Evolutionary conservation across 2,113 vertebrate genomes (phyloP).

Genomic region (Smithornis capensis): DNA sequence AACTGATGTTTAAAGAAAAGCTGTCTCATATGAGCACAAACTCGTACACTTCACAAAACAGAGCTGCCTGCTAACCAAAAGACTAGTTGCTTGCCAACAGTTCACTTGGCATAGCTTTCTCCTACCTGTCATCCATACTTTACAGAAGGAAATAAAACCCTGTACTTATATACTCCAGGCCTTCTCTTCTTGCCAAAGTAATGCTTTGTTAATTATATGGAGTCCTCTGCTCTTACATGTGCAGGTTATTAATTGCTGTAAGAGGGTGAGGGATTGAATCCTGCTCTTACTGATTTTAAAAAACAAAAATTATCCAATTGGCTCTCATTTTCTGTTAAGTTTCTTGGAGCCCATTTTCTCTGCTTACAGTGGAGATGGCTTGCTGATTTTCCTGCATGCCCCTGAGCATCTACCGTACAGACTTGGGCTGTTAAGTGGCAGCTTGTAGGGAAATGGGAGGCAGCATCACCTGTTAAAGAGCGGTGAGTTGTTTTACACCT

Average conservation of each 20-base stretch:
- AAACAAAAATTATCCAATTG: conserved; percentile 49
- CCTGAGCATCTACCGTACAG: neutral
- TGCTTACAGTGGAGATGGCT: conserved; percentile 33
- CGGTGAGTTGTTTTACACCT: neutral
- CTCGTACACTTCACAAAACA: conserved; percentile 5
- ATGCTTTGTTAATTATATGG: conserved; percentile 34
- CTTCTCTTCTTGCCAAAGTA: conserved; percentile 40
- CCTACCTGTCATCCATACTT: conserved; percentile 60
- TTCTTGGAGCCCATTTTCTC: conserved; percentile 1
- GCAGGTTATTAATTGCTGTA: conserved; percentile 16
- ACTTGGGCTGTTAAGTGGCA: neutral
- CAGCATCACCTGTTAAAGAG: neutral
- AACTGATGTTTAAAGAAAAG: conserved; percentile 17
- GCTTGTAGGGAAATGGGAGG: neutral
- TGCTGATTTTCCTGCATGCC: conserved; percentile 13
- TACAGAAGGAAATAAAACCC: conserved; percentile 52
- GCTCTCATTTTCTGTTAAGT: neutral
- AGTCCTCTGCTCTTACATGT: conserved; percentile 15
- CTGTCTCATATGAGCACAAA: neutral
- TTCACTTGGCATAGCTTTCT: conserved; percentile 51
- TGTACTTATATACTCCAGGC: conserved; percentile 35
- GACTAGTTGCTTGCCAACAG: conserved; percentile 46
- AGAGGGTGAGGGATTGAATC: neutral
- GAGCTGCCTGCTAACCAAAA: conserved; percentile 41
- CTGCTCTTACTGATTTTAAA: neutral